These are phyloP conservation scores for Pseudomyrmex sp. DNA, from an alignment of 1,140 invertebrate species.

Conservation along the genomic window DNA sequence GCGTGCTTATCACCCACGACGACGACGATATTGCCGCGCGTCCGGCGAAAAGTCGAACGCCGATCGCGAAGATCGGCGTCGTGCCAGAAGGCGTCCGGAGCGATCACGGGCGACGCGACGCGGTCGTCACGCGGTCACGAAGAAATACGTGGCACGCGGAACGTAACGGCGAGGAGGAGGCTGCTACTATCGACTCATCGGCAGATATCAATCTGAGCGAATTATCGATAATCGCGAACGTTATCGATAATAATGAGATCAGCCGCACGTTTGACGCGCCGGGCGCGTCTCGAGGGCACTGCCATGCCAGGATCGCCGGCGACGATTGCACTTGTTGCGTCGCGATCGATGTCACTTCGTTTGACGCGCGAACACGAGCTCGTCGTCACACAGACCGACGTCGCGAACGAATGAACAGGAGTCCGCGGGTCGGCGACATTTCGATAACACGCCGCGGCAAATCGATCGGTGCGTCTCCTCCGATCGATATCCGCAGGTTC, in stretches of 20 bases:
- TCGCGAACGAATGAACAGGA: too few species aligned
- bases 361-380: constrained; percentile 3
- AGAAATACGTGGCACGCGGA: constrained; percentile 33
- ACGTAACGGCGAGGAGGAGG: background rate
- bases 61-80: background rate
- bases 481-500: background rate
- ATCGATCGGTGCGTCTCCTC: background rate
- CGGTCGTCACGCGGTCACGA: background rate
- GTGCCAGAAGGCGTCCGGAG: constrained; percentile 36
- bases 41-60: background rate
- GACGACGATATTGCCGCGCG: background rate
- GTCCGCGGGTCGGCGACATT: background rate
- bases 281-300: background rate
- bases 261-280: background rate
- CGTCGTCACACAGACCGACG: constrained; percentile 9
- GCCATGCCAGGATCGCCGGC: background rate
- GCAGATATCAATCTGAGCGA: background rate
- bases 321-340: constrained; percentile 46
- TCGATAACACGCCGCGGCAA: background rate
- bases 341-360: constrained; percentile 13
- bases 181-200: background rate
- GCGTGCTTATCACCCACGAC: background rate
- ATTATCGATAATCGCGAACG: constrained; percentile 11
- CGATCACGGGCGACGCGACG: background rate
- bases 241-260: background rate